These are phyloP conservation scores for Carduelis carduelis DNA, from an alignment of 2,797 vertebrate genomes.

Conservation along the genomic window DNA sequence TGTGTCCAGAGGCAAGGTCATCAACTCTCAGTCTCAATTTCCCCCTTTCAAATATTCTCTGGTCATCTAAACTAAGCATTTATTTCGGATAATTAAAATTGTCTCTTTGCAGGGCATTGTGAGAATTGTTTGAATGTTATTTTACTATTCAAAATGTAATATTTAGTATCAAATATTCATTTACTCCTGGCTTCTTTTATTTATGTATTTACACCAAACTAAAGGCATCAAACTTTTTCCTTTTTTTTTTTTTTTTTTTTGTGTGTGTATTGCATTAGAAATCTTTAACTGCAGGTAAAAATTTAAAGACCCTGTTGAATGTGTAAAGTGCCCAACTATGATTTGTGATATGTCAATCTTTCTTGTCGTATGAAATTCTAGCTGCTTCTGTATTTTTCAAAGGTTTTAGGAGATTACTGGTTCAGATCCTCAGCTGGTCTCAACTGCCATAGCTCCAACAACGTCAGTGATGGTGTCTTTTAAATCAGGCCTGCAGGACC, in stretches of 20 bases:
- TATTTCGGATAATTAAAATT: background rate
- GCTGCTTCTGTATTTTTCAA: background rate
- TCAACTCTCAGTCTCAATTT: background rate
- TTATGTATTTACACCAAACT: background rate
- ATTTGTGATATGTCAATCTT: background rate
- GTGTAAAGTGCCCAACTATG: background rate
- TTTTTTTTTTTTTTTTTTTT: too few species aligned
- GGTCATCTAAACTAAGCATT: background rate
- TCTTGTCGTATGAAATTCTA: background rate
- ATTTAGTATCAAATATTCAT: background rate
- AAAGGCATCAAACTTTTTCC: background rate
- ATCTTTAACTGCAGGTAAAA: background rate
- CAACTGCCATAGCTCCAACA: background rate
- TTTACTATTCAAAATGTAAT: background rate
- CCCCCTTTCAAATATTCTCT: background rate
- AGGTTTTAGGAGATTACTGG: background rate
- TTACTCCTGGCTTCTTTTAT: background rate
- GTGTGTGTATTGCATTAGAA: background rate
- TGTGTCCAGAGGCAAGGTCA: background rate
- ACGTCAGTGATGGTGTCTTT: conserved; percentile 17
- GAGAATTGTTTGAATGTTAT: background rate
- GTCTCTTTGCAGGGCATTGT: background rate
- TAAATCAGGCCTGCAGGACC: conserved; percentile 30
- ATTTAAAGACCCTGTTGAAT: background rate
- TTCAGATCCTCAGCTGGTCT: background rate